A percentile compares a stretch with the other conserved stretches of the same genome.
Evolutionary conservation across 2,113 vertebrate species (phyloP).

Genomic region (Amblyornis subalaris): DNA sequence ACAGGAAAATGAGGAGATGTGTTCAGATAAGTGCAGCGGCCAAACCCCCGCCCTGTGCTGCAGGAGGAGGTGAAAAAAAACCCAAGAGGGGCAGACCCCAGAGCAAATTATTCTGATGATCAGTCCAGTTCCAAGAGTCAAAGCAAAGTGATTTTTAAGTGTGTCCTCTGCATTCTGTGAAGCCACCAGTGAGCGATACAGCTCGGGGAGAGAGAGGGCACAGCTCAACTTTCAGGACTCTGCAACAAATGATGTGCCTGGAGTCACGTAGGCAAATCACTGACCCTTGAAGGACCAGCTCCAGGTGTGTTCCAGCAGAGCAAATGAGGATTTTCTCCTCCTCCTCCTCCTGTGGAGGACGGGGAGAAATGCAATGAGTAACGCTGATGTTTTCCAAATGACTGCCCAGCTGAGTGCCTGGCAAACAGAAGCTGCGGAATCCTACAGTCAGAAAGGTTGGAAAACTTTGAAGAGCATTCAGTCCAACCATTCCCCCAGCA

Average conservation of each 20-base stretch:
- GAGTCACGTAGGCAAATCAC: accelerated
- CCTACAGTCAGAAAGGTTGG: accelerated
- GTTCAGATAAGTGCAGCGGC: background rate
- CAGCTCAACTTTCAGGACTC: accelerated
- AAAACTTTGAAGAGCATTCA: background rate
- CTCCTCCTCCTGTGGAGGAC: accelerated
- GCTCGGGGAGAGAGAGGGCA: background rate
- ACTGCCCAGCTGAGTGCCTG: background rate
- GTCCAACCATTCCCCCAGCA: background rate
- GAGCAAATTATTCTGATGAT: background rate
- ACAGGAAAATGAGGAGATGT: background rate
- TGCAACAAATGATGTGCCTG: background rate
- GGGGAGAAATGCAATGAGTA: background rate
- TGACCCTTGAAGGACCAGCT: background rate
- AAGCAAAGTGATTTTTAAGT: background rate
- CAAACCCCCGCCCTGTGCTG: background rate
- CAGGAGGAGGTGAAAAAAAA: background rate
- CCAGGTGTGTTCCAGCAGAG: background rate
- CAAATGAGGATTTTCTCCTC: background rate
- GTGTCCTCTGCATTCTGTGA: background rate
- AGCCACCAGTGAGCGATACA: background rate
- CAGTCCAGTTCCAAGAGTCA: background rate
- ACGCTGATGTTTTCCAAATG: background rate
- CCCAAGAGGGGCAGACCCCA: background rate
- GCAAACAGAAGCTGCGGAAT: background rate